Base-by-base conservation (phyloP, 2,113 vertebrate genomes). In the Penelope pileata region DNA sequence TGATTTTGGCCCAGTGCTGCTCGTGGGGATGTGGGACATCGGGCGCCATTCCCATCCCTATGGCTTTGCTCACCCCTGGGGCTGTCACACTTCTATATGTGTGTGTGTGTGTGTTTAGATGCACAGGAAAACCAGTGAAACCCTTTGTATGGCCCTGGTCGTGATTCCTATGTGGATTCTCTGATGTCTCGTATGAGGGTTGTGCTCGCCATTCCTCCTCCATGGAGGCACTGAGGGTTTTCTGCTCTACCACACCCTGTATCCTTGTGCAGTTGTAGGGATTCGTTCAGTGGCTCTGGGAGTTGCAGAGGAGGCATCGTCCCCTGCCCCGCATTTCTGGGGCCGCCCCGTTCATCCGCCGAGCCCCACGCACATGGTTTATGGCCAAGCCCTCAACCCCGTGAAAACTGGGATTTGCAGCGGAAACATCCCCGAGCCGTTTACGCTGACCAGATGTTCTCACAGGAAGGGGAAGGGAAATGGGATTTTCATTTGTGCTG, bases 391-490 rank as follows among this genome's bases (percentile, higher is more conserved):
- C 89, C 77, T 66, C 69, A 95, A 51, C 70, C 26, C 92, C 8
- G 0, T 4, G 53, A 76, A 59, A 69, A 6, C 72, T 4, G 38
- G 4, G 64, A 60, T 56, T 88, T 30, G 60, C 89, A 59, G 7
- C 81, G 92, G 97, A 96, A 97, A 67, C 2, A 34, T 91, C 94
- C 94, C 76, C 5, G 2, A n/a, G 93, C 91, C 0, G 2, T 59
- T 96, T 95, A 94, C 95, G 95, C 24, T 19, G 84, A 42, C 84
- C 96, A 97, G 96, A 96, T 97, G 97, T 96, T 96, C 51, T 42
- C 11, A 43, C 96, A 91, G 96, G 94, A 94, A 91, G 90, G 84
- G 78, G 83, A 92, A 86, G 76, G 90, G 91, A 94, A 93, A 89
- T 88, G 94, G 93, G 94, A 88, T 94, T 94, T 95, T 88, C 96